Conservation (phyloP, 2,113 vertebrate species). For the Engystomops pustulosus region DNA sequence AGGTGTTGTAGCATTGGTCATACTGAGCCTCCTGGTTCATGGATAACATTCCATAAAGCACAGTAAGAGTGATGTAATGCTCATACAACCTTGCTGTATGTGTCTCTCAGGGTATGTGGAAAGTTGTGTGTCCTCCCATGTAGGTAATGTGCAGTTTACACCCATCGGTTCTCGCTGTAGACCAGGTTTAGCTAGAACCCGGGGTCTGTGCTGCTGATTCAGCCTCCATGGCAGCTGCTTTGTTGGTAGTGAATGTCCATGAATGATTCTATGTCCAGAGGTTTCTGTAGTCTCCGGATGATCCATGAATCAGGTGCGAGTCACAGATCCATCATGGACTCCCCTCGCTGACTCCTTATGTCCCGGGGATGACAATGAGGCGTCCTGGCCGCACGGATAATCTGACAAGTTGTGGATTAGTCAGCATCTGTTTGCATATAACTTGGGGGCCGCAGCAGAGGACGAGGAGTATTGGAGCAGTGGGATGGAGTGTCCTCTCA, state of each 20-base stretch:
- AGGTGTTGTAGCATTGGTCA: too few relatives aligned
- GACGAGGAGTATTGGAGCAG: background rate
- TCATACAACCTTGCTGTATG: too few relatives aligned
- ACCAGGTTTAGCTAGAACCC: background rate
- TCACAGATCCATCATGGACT: constrained; percentile 23
- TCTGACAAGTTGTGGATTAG: constrained; percentile 50
- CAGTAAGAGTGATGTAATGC: too few relatives aligned
- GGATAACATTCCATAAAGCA: too few relatives aligned
- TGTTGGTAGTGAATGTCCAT: background rate
- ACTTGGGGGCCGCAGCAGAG: background rate
- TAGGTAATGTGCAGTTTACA: too few relatives aligned
- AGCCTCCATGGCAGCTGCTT: background rate
- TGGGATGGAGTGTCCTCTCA: constrained; percentile 3
- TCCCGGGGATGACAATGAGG: constrained; percentile 18
- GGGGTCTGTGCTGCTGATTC: background rate
- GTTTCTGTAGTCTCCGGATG: background rate
- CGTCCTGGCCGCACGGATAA: constrained; percentile 39
- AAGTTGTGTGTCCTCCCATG: background rate
- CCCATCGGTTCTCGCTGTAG: too few relatives aligned
- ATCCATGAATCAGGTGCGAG: constrained; percentile 52
- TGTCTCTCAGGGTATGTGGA: background rate
- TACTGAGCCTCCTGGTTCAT: too few relatives aligned
- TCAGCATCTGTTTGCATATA: constrained; percentile 48
- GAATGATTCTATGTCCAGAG: background rate
- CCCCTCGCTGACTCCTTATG: constrained; percentile 37